These are phyloP conservation scores for Psammodynastes pulverulentus DNA, from an alignment of 2,113 vertebrate species.

Conservation along the genomic window DNA sequence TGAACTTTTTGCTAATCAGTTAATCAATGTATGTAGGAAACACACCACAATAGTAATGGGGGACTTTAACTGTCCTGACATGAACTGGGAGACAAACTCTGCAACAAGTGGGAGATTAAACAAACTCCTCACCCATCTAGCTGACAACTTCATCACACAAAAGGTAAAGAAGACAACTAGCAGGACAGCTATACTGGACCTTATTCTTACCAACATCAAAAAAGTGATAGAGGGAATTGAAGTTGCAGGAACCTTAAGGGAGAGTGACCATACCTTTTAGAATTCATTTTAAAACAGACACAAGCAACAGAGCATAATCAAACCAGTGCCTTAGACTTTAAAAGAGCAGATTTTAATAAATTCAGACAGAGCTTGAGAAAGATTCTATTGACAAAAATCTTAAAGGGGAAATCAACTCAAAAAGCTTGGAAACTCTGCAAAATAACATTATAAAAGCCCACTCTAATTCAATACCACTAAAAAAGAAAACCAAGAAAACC, in stretches of 20 bases:
- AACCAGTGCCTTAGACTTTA: not conserved
- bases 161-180: not conserved
- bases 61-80: not conserved
- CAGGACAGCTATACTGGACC: not conserved
- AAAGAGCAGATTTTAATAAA: not conserved
- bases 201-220: not conserved
- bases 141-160: not conserved
- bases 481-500: not conserved
- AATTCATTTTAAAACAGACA: not conserved
- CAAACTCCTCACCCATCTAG: not conserved
- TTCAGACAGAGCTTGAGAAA: not conserved
- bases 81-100: not conserved
- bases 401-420: too few relatives aligned
- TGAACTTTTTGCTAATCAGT: not conserved
- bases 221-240: not conserved
- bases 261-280: not conserved
- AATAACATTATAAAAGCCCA: too few relatives aligned
- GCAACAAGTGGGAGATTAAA: not conserved
- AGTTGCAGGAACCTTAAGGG: not conserved
- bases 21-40: not conserved
- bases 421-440: too few relatives aligned
- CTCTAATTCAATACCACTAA: not conserved
- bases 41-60: not conserved
- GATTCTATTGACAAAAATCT: too few relatives aligned
- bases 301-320: not conserved